Base-by-base conservation (phyloP, 1,140 invertebrate genomes). In the Cataglyphis hispanica region DNA sequence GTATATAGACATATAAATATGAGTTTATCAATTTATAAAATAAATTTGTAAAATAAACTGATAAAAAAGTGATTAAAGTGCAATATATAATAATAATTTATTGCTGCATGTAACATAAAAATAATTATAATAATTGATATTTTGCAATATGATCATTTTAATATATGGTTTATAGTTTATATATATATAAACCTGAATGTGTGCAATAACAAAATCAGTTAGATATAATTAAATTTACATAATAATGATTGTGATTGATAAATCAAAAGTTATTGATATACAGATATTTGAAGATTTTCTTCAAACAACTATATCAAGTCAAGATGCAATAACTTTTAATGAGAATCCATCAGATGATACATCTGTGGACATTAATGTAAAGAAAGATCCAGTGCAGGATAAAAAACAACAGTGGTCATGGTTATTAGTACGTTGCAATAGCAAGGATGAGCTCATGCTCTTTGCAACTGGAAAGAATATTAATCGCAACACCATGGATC, bases 401-500 rank as follows among this genome's bases (percentile, higher is more conserved):
- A 78, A 31, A 0, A 92, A 86, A 85, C 91, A 92, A 11, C 87
- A 93, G 11, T 95, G 95, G 92, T 76, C 94, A 11, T 94, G 92
- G 90, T 88, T 95, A 70, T 84, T 95, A 37, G 91, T 95, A 10
- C 89, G 95, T 72, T 93, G 93, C 70, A 95, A 95, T 88, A 93
- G 93, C 16, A 93, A 91, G 70, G 86, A 93, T 61, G 94, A 95
- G 56, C 84, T 95, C 11, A 95, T 95, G 94, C 89, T 95, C 7
- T 94, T 95, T 83, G 93, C 93, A 16, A 95, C 94, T 40, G 95
- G 94, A 8, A 94, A 93, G 84, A 93, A 94, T 78, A 92, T 95
- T 40, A 92, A 37, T 86, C 84, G 88, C 0, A 60, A 76, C 2
- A 90, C 93, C 0, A 94, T 95, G 93, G 92, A 94, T 58, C 91